Evolutionary conservation across 2,888 invertebrate genomes (phyloP).

Genomic region (Parnassius glacialis): DNA sequence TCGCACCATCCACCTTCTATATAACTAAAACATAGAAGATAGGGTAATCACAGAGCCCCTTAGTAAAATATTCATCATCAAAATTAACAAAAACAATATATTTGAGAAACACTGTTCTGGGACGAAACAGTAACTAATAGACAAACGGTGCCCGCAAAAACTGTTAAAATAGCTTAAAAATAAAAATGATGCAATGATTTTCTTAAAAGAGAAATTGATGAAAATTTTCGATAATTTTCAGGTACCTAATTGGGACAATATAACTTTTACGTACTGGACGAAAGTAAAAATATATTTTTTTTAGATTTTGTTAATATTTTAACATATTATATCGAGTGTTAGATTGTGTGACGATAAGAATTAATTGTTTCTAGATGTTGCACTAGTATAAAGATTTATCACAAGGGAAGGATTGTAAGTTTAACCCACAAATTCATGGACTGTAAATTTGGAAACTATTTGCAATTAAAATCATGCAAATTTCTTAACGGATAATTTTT

Average conservation of each 20-base stretch:
- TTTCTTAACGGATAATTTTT: slow-evolving; percentile 25
- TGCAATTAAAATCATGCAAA: slow-evolving; percentile 31
- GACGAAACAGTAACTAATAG: slow-evolving; percentile 43
- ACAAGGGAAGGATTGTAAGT: slow-evolving; percentile 57
- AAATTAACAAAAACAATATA: slow-evolving; percentile 43
- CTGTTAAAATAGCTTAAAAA: slow-evolving; percentile 36
- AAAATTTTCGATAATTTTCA: slow-evolving; percentile 60
- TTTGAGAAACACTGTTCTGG: slow-evolving; percentile 79
- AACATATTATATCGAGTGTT: slow-evolving; percentile 38
- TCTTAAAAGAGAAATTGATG: slow-evolving; percentile 34
- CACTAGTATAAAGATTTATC: slow-evolving; percentile 45
- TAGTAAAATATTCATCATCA: slow-evolving; percentile 46
- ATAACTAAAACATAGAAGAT: slow-evolving; percentile 27
- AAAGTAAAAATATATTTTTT: slow-evolving; percentile 25
- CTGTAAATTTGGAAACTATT: slow-evolving; percentile 22
- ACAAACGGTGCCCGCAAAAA: slow-evolving; percentile 34
- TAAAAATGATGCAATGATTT: slow-evolving; percentile 35
- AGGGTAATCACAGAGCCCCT: slow-evolving; percentile 63
- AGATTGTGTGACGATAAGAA: slow-evolving; percentile 13
- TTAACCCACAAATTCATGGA: slow-evolving; percentile 44
- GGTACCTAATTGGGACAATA: slow-evolving; percentile 72
- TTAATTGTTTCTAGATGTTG: neutral
- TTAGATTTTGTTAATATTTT: slow-evolving; percentile 30
- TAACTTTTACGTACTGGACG: slow-evolving; percentile 31
- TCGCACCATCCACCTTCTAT: slow-evolving; percentile 47